Conservation (phyloP, 2,797 vertebrate genomes). For the Pseudomugil tenellus region DNA sequence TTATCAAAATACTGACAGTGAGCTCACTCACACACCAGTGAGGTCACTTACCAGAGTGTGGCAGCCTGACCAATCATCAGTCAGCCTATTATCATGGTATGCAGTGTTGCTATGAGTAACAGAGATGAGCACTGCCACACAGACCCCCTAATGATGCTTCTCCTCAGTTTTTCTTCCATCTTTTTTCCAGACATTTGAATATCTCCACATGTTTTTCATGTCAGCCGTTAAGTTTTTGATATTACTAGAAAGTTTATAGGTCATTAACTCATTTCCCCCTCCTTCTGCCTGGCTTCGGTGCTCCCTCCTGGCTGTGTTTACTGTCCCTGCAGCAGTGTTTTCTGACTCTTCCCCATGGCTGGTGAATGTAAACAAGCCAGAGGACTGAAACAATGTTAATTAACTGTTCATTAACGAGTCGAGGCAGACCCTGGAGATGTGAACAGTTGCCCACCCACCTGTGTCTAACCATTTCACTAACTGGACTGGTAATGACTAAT, state of each 20-base stretch:
- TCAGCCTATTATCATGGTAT: conserved; percentile 78
- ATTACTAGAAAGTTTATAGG: conserved; percentile 11
- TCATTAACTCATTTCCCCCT: conserved; percentile 23
- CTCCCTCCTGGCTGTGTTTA: conserved; percentile 54
- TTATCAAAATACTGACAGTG: conserved; percentile 79
- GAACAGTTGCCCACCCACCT: conserved; percentile 78
- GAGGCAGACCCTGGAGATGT: conserved; percentile 74
- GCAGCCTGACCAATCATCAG: conserved; percentile 78
- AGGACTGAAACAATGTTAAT: conserved; percentile 80
- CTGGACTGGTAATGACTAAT: conserved; percentile 82
- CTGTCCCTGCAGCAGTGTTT: conserved; percentile 71
- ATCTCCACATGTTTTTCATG: background rate
- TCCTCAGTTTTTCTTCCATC: conserved; percentile 4
- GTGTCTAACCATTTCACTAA: conserved; percentile 76
- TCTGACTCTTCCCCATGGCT: conserved; percentile 64
- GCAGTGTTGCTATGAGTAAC: conserved; percentile 83
- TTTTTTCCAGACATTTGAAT: background rate
- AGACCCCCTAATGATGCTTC: conserved; percentile 51
- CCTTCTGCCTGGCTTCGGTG: background rate
- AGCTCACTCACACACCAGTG: conserved; percentile 76
- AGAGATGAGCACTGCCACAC: conserved; percentile 64
- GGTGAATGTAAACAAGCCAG: conserved; percentile 71
- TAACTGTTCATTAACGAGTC: conserved; percentile 75
- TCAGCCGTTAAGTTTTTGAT: conserved; percentile 5
- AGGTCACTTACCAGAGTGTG: conserved; percentile 77